Percentiles rank a stretch among this genome's conserved stretches.
Conservation (phyloP, 2,797 vertebrate species). For the Meriones psammophilus region DNA sequence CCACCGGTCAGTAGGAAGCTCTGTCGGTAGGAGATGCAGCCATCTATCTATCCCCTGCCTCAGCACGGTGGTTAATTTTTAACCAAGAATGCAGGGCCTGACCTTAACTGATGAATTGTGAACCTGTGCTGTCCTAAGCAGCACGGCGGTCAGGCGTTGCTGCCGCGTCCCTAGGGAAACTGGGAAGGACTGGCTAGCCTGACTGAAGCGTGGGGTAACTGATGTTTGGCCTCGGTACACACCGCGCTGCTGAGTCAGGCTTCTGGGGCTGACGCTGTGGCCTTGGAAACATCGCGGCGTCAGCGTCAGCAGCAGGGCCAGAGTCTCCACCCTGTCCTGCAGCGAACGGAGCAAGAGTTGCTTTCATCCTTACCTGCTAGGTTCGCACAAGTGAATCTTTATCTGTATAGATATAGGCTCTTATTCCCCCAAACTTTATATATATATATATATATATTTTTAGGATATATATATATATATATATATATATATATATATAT, state of each 20-base stretch:
- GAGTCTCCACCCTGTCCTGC: background rate
- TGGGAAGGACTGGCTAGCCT: background rate
- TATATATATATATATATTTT: no score
- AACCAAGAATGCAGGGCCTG: background rate
- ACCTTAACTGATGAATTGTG: background rate
- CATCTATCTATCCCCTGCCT: background rate
- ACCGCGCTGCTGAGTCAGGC: background rate
- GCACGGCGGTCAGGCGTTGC: background rate
- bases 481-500: no score
- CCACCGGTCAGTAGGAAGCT: background rate
- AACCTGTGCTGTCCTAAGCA: background rate
- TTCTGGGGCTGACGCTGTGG: background rate
- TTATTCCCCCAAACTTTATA: background rate
- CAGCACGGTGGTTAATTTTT: background rate
- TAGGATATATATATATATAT: background rate
- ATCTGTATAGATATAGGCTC: background rate
- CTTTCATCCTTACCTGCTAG: background rate
- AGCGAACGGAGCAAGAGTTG: background rate
- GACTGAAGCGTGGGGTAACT: background rate
- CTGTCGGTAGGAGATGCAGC: background rate
- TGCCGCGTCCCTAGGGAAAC: background rate
- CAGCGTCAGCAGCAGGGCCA: background rate
- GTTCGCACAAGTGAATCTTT: background rate
- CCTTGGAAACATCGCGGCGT: background rate
- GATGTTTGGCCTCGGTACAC: background rate